These are phyloP conservation scores for Echeneis naucrates DNA, from an alignment of 2,797 vertebrate genomes.

Conservation along the genomic window DNA sequence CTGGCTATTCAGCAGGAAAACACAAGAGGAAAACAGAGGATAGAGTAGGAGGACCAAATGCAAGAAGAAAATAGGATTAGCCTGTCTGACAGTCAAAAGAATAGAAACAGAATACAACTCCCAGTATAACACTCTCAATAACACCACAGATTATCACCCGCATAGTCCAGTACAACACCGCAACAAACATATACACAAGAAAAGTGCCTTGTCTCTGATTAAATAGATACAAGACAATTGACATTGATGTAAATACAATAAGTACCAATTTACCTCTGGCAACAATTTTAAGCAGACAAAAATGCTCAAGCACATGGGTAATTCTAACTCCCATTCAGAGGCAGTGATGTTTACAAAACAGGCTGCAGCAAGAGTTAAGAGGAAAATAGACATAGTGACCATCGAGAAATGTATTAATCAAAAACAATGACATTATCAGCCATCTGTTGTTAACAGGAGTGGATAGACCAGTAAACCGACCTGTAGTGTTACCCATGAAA, in stretches of 20 bases:
- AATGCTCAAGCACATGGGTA: background rate
- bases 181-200: background rate
- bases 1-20: slow-evolving; percentile 43
- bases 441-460: slow-evolving; percentile 36
- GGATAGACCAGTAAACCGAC: slow-evolving; percentile 44
- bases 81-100: slow-evolving; percentile 64
- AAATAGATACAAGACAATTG: slow-evolving; percentile 19
- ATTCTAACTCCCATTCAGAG: slow-evolving; percentile 26
- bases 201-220: background rate
- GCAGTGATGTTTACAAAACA: slow-evolving; percentile 8
- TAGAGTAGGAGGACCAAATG: slow-evolving; percentile 28
- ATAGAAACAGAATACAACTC: slow-evolving; percentile 48
- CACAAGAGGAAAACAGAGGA: slow-evolving; percentile 21
- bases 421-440: slow-evolving; percentile 10
- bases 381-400: slow-evolving; percentile 26
- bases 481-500: slow-evolving; percentile 51
- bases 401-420: slow-evolving; percentile 21
- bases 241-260: background rate
- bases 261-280: background rate
- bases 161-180: slow-evolving; percentile 11
- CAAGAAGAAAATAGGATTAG: slow-evolving; percentile 62
- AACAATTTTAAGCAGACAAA: slow-evolving; percentile 3
- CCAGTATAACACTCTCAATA: slow-evolving; percentile 43
- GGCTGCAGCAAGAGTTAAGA: slow-evolving; percentile 10
- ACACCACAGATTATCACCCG: slow-evolving; percentile 55